These are phyloP conservation scores for Argyrosomus japonicus DNA, from an alignment of 2,113 vertebrate species.

Conservation along the genomic window DNA sequence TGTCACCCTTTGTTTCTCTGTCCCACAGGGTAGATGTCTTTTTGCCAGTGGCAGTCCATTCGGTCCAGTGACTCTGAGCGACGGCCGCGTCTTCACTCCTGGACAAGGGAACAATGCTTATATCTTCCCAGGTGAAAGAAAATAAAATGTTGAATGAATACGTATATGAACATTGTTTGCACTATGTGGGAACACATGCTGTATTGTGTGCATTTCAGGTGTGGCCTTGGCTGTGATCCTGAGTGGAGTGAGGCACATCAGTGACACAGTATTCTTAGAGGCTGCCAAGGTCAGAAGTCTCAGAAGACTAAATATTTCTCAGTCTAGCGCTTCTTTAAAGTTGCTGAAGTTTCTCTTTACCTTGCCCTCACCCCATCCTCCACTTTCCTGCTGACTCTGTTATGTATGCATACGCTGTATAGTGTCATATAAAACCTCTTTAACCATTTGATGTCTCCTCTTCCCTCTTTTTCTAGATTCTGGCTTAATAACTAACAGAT, in stretches of 20 bases:
- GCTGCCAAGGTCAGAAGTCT: slow-evolving; percentile 92
- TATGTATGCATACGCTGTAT: neutral
- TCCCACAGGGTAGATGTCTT: slow-evolving; percentile 90
- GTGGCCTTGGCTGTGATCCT: slow-evolving; percentile 96
- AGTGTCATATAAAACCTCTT: slow-evolving; percentile 25
- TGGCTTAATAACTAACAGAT: slow-evolving; percentile 58
- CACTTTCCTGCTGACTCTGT: slow-evolving; percentile 24
- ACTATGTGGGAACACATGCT: neutral
- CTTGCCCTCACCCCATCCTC: neutral
- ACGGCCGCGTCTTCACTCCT: slow-evolving; percentile 89
- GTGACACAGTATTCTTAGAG: slow-evolving; percentile 94
- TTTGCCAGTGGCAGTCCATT: slow-evolving; percentile 98
- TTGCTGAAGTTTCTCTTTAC: neutral
- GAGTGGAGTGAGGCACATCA: slow-evolving; percentile 95
- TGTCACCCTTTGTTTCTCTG: neutral
- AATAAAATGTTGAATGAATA: neutral
- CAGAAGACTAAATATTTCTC: neutral
- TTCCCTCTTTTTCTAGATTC: slow-evolving; percentile 60
- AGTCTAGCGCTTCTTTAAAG: neutral
- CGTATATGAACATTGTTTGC: neutral
- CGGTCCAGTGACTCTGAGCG: slow-evolving; percentile 87
- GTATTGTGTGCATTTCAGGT: slow-evolving; percentile 78
- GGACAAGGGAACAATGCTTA: slow-evolving; percentile 98
- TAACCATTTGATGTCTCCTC: slow-evolving; percentile 54
- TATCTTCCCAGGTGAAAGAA: slow-evolving; percentile 92